These are phyloP conservation scores for Temnothorax longispinosus DNA, from an alignment of 1,140 invertebrate genomes.

Conservation along the genomic window DNA sequence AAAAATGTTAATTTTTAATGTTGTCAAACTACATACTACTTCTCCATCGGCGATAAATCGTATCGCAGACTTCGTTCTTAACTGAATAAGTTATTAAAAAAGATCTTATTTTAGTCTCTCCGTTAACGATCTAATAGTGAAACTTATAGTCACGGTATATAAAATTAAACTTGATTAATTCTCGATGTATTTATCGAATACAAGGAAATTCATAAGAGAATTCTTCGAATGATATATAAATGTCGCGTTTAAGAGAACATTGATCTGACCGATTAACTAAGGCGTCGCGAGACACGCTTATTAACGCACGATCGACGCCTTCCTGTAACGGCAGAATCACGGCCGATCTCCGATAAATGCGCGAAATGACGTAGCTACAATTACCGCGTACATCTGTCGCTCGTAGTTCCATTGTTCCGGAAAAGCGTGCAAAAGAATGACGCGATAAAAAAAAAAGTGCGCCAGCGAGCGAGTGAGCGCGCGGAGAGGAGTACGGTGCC, in stretches of 20 bases:
- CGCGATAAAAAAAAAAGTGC: constrained; percentile 69
- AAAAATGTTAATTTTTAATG: neutral
- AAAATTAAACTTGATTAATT: neutral
- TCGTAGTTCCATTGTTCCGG: constrained; percentile 80
- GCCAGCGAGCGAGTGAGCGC: constrained; percentile 65
- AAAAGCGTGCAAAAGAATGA: constrained; percentile 77
- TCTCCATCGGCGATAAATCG: neutral
- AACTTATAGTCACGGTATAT: neutral
- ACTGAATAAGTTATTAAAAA: neutral
- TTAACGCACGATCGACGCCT: neutral
- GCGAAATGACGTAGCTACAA: constrained; percentile 62
- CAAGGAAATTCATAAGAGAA: neutral
- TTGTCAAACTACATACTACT: neutral
- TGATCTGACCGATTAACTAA: neutral
- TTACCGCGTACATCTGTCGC: constrained; percentile 55
- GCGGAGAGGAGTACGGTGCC: constrained; percentile 63
- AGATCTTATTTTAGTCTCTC: neutral
- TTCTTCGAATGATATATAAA: constrained; percentile 10
- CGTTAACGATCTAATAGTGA: neutral
- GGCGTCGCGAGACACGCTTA: neutral
- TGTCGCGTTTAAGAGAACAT: neutral
- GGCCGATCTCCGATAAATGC: constrained; percentile 4
- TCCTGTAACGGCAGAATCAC: neutral
- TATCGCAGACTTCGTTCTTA: neutral
- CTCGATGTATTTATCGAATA: neutral